Evolutionary conservation across 2,888 invertebrate genomes (phyloP), one percentile per base, ranked within the genome.

Genomic region (Agrenia bidenticulata): DNA sequence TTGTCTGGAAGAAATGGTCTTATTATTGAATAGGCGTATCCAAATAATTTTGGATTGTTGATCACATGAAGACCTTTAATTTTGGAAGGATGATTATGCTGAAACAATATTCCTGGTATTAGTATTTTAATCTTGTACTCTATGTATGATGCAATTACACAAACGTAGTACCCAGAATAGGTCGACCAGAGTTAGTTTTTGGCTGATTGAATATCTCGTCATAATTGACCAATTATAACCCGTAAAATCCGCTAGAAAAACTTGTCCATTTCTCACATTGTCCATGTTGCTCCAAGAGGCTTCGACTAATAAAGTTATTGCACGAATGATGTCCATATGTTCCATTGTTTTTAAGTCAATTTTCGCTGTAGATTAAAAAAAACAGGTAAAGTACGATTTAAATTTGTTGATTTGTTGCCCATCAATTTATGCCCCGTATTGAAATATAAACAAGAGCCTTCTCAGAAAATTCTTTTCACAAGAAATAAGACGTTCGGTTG

Each of bases 261-360:
- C 24, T 19, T 57, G 56, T 9, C 56, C 56, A 17, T 57, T 57
- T 21, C 23, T 37, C 39, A 57, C 39, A 2, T 39, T 21, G 9
- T 57, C 56, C 11, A 57, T 2, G 23, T 57, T 39, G 4, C 19
- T 21, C 56, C 56, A 57, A 13, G 37, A 32, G 23, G 56, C 9
- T 21, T 57, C 56, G 11, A 17, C n/a, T 21, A 57, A 19, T 17
- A 57, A 41, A 2, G 32, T 57, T 17, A 41, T 21, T n/a, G 56
- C 56, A 19, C 56, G n/a, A 17, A 37, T 39, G 15, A 57, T 57
- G n/a, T 57, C 56, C 15, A 4, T 39, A 41, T 39, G 39, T 39
- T 57, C 56, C 39, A 57, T 39, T 17, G 56, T 57, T 41, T 57
- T 37, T n/a, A 57, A 17, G 41, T 57, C 56, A 2, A 57, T 19